phyloP scores from a whole-genome alignment of 2,888 invertebrate genomes.

The Thymelicus sylvestris region DNA sequence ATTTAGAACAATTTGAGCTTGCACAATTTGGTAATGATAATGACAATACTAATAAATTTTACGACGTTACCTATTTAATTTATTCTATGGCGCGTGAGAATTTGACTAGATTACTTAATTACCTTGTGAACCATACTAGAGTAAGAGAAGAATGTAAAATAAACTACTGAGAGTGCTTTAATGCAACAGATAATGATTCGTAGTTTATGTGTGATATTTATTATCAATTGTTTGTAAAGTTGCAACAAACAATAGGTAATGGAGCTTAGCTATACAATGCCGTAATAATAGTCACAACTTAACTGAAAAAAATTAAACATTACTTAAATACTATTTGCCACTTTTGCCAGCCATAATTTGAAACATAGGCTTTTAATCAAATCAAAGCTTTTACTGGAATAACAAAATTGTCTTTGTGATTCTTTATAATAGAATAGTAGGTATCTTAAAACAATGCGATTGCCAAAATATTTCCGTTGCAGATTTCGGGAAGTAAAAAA shows the following conservation, averaged over 20 bases:
- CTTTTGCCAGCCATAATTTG: neutral
- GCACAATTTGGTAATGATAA: neutral
- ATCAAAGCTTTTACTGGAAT: neutral
- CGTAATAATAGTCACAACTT: conserved; percentile 8
- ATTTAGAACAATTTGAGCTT: neutral
- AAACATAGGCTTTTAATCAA: neutral
- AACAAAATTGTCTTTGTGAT: no score
- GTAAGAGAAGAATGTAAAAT: conserved; percentile 13
- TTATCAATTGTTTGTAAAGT: conserved; percentile 31
- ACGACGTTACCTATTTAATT: neutral
- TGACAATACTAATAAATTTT: neutral
- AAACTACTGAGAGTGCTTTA: conserved; percentile 8
- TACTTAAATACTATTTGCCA: neutral
- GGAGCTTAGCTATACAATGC: conserved; percentile 21
- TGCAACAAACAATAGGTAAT: conserved; percentile 16
- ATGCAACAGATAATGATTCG: conserved; percentile 3
- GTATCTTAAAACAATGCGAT: neutral
- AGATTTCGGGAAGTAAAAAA: neutral
- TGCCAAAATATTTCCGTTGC: neutral
- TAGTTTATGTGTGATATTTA: conserved; percentile 23
- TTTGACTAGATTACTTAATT: neutral
- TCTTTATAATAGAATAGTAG: neutral
- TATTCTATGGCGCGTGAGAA: neutral
- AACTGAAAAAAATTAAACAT: neutral
- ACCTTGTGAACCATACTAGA: conserved; percentile 1